Evolutionary conservation across 1,140 invertebrate species (phyloP).

Genomic region (Caenorhabditis tropicalis): DNA sequence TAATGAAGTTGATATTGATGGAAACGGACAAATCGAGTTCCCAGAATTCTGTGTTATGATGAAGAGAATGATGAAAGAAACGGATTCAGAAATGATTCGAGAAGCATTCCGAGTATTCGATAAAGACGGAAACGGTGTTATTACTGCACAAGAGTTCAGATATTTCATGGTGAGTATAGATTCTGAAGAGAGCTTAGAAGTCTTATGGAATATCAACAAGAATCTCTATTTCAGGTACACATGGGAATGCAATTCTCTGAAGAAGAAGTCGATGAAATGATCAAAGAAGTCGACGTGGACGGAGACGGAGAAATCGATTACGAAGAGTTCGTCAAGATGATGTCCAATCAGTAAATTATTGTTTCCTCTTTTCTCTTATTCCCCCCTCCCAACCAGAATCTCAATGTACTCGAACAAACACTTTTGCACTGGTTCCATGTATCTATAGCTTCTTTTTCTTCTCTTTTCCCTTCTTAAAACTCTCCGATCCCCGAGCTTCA

Average conservation of each 20-base stretch:
- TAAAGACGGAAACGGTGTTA: conserved; percentile 61
- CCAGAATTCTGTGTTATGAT: conserved; percentile 69
- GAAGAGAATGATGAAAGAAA: conserved; percentile 69
- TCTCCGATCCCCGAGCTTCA: conserved; percentile 14
- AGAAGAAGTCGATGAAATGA: conserved; percentile 98
- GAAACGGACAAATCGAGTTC: conserved; percentile 86
- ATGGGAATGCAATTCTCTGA: conserved; percentile 96
- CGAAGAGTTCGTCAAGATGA: conserved; percentile 64
- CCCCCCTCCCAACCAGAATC: background rate
- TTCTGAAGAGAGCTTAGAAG: no score
- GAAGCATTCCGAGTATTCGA: conserved; percentile 72
- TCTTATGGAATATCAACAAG: conserved; percentile 76
- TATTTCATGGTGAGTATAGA: conserved; percentile 70
- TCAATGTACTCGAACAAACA: conserved; percentile 1
- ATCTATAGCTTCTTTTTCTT: background rate
- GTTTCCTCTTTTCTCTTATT: background rate
- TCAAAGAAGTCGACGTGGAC: conserved; percentile 95
- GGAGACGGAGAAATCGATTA: conserved; percentile 75
- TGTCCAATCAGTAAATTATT: conserved; percentile 30
- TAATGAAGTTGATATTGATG: conserved; percentile 92
- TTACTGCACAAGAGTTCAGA: conserved; percentile 77
- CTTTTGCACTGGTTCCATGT: conserved; percentile 25
- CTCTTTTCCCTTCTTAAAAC: background rate
- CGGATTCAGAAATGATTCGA: conserved; percentile 71
- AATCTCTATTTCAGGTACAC: conserved; percentile 98